Evolutionary conservation across 1,140 invertebrate species (phyloP).

Genomic region (Macrocentrus cingulum): DNA sequence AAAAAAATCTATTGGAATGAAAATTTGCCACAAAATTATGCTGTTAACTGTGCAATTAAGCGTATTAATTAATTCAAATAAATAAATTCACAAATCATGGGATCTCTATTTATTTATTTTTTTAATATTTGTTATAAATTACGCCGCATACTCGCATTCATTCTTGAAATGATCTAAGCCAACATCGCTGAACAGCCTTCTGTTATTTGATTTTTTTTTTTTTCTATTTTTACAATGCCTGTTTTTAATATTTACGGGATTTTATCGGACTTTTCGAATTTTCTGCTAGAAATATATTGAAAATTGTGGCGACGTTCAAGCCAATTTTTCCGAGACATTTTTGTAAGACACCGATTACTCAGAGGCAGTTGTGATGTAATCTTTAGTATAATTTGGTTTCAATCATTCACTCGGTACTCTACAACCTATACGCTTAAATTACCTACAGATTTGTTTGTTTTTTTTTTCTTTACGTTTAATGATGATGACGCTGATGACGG

Average conservation of each 20-base stretch:
- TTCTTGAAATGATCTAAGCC: slow-evolving; percentile 47
- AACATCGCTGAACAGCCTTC: slow-evolving; percentile 41
- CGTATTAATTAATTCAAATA: slow-evolving; percentile 12
- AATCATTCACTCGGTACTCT: slow-evolving; percentile 13
- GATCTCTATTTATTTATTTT: slow-evolving; percentile 43
- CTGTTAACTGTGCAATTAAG: neutral
- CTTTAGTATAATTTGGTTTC: slow-evolving; percentile 6
- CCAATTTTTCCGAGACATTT: too few relatives aligned
- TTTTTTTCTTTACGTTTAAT: slow-evolving; percentile 9
- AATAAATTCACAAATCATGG: slow-evolving; percentile 26
- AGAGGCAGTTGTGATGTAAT: neutral
- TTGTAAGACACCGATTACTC: too few relatives aligned
- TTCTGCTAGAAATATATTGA: too few relatives aligned
- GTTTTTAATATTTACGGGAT: too few relatives aligned
- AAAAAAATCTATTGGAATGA: too few relatives aligned
- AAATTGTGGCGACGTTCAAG: too few relatives aligned
- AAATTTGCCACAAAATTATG: too few relatives aligned
- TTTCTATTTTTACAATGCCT: too few relatives aligned
- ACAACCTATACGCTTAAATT: slow-evolving; percentile 15
- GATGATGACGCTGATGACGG: neutral
- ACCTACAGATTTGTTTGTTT: slow-evolving; percentile 5
- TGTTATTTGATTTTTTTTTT: too few relatives aligned
- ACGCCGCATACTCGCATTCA: slow-evolving; percentile 56
- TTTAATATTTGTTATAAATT: slow-evolving; percentile 57
- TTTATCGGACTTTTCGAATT: too few relatives aligned